Percentiles rank a stretch among this genome's conserved stretches.
phyloP scores from a whole-genome alignment of 2,888 invertebrate genomes.

The Selenia dentaria region DNA sequence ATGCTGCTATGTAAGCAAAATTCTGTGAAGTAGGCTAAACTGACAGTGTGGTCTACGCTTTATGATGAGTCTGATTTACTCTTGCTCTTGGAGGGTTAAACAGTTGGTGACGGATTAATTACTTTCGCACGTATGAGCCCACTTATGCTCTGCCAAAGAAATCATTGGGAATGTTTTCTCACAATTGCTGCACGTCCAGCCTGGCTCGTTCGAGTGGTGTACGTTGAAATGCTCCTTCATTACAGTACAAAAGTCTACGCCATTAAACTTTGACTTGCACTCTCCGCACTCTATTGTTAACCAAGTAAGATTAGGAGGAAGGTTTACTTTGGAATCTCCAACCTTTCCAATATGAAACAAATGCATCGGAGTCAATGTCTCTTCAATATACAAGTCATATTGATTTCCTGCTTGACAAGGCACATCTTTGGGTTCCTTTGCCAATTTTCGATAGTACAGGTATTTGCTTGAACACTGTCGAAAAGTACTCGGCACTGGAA shows the following conservation, averaged over 20 bases:
- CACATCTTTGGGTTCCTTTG: conserved; percentile 27
- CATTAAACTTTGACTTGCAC: conserved; percentile 42
- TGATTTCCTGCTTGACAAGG: conserved; percentile 16
- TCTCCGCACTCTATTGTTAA: conserved; percentile 47
- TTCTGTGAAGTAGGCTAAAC: too few relatives aligned
- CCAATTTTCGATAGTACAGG: conserved; percentile 55
- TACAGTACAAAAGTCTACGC: conserved; percentile 15
- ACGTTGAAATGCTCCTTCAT: conserved; percentile 49
- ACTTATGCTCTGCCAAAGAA: background rate
- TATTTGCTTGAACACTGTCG: conserved; percentile 40
- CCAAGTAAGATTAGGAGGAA: conserved; percentile 26
- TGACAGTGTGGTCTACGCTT: too few relatives aligned
- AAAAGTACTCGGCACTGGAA: conserved; percentile 34
- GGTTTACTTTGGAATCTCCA: background rate
- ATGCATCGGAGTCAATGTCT: conserved; percentile 44
- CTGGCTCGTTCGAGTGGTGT: conserved; percentile 46
- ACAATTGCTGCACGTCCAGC: conserved; percentile 48
- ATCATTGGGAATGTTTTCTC: conserved; percentile 2
- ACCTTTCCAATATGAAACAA: conserved; percentile 33
- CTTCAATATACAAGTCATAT: conserved; percentile 57
- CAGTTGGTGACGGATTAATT: too few relatives aligned
- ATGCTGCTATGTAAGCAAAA: too few relatives aligned
- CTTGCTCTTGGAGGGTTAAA: too few relatives aligned
- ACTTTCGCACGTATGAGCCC: conserved; percentile 5
- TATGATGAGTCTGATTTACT: too few relatives aligned